These are phyloP conservation scores for Dimorphilus gyrociliatus DNA, from an alignment of 2,888 invertebrate genomes.

Conservation along the genomic window DNA sequence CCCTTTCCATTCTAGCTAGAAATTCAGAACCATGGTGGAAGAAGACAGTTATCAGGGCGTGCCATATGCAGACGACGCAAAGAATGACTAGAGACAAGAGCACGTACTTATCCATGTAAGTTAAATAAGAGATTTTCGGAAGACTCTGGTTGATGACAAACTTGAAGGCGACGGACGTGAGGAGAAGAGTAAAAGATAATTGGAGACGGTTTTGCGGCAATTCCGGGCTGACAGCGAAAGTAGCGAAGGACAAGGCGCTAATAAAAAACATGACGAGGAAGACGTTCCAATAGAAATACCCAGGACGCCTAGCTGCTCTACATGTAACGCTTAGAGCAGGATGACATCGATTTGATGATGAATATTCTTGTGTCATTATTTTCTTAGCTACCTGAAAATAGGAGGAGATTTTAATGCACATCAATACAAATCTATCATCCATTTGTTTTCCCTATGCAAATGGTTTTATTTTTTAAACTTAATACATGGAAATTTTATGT, in stretches of 20 bases:
- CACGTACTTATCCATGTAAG: slow-evolving; percentile 31
- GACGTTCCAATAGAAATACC: slow-evolving; percentile 34
- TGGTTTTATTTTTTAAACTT: no score
- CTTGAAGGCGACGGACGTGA: slow-evolving; percentile 33
- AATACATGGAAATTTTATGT: no score
- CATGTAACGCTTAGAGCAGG: slow-evolving; percentile 25
- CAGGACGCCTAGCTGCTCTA: slow-evolving; percentile 23
- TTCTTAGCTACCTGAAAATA: slow-evolving; percentile 13
- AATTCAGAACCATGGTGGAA: slow-evolving; percentile 7
- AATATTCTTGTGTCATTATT: slow-evolving; percentile 18
- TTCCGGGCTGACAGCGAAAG: slow-evolving; percentile 24
- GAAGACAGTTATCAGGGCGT: slow-evolving; percentile 21
- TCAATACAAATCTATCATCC: no score
- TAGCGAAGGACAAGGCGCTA: slow-evolving; percentile 25
- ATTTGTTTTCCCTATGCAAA: no score
- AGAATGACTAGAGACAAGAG: slow-evolving; percentile 25
- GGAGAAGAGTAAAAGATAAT: slow-evolving; percentile 28
- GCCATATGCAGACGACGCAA: slow-evolving; percentile 28
- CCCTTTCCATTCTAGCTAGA: slow-evolving; percentile 17
- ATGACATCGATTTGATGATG: slow-evolving; percentile 20
- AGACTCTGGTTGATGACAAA: slow-evolving; percentile 33
- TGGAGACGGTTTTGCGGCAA: slow-evolving; percentile 28
- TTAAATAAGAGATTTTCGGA: slow-evolving; percentile 33
- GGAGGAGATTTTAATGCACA: no score
- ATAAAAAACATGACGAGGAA: slow-evolving; percentile 31